phyloP scores from a whole-genome alignment of 2,888 invertebrate genomes.

The Piscicola geometra region DNA sequence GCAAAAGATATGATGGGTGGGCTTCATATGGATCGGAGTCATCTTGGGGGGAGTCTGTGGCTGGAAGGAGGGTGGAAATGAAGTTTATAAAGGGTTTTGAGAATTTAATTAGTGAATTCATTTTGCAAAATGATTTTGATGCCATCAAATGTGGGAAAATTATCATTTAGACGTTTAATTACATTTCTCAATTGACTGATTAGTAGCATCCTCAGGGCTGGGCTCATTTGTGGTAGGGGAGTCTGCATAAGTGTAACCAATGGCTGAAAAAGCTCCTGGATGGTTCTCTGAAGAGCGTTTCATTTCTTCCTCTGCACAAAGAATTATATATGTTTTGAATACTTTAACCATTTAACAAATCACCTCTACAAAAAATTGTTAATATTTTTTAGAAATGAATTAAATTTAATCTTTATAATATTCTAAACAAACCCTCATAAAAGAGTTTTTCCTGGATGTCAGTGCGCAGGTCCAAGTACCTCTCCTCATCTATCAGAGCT shows the following conservation, averaged over 20 bases:
- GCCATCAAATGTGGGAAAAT: too few relatives aligned
- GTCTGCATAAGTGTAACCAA: neutral
- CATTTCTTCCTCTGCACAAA: constrained; percentile 76
- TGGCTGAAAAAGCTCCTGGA: constrained; percentile 6
- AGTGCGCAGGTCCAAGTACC: constrained; percentile 76
- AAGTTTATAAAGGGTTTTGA: too few relatives aligned
- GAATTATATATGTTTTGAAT: neutral
- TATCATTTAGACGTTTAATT: too few relatives aligned
- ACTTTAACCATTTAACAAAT: neutral
- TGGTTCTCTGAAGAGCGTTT: constrained; percentile 64
- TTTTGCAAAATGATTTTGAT: too few relatives aligned
- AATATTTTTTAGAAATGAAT: neutral
- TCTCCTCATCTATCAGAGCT: constrained; percentile 86
- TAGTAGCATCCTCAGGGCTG: too few relatives aligned
- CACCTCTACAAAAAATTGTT: neutral
- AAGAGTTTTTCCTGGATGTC: constrained; percentile 82
- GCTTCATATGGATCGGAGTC: neutral
- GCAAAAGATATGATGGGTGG: constrained; percentile 3
- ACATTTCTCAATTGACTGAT: too few relatives aligned
- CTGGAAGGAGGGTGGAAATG: neutral
- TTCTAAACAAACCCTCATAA: constrained; percentile 69
- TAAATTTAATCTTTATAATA: neutral
- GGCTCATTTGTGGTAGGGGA: neutral
- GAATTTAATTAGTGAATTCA: too few relatives aligned
- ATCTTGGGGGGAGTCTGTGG: neutral